Conservation (phyloP, 1,140 invertebrate genomes). For the Heterodera schachtii region DNA sequence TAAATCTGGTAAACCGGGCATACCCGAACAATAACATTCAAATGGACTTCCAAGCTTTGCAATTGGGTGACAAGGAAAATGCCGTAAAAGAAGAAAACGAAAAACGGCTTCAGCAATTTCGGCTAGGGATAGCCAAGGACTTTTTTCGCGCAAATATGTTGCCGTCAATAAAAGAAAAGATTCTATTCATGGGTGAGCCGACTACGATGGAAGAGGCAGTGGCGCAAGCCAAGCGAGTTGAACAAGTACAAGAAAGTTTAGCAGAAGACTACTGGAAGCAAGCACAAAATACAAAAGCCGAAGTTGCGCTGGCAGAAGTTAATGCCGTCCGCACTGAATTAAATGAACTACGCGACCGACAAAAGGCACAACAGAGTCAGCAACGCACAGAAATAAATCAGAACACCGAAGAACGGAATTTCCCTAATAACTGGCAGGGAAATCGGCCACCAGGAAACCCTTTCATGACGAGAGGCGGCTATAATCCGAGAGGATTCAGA, state of each 20-base stretch:
- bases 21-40: not conserved
- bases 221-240: not conserved
- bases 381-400: not conserved
- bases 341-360: not conserved
- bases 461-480: not conserved
- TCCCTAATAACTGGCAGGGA: not conserved
- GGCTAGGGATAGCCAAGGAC: not conserved
- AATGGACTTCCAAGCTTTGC: not conserved
- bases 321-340: slow-evolving; percentile 9
- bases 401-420: no score
- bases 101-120: not conserved
- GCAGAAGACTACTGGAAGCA: not conserved
- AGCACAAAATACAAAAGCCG: not conserved
- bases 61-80: not conserved
- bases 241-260: not conserved
- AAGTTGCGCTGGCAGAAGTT: not conserved
- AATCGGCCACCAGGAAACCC: not conserved
- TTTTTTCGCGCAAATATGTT: not conserved
- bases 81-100: not conserved
- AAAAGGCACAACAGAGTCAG: not conserved
- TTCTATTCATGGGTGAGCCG: not conserved
- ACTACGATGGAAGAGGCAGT: not conserved
- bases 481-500: not conserved
- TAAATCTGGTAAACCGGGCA: not conserved
- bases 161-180: slow-evolving; percentile 1